phyloP scores from a whole-genome alignment of 1,140 invertebrate genomes.

The Cotesia typhae region DNA sequence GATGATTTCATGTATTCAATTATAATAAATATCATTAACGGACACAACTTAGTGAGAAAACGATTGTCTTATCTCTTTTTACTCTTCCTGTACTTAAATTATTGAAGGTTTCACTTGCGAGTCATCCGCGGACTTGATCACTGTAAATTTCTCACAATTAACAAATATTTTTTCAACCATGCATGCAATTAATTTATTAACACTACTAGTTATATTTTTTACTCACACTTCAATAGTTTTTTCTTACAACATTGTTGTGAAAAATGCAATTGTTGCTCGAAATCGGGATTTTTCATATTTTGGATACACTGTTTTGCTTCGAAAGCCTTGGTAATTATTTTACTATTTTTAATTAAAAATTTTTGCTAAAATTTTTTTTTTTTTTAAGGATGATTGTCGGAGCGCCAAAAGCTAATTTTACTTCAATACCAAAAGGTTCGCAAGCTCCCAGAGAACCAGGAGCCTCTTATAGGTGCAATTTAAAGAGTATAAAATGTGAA shows the following conservation, averaged over 20 bases:
- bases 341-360: background rate
- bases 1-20: background rate
- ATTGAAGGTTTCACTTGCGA: background rate
- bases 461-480: constrained; percentile 46
- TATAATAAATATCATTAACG: constrained; percentile 8
- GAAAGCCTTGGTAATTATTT: constrained; percentile 28
- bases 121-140: background rate
- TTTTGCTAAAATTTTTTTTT: constrained; percentile 4
- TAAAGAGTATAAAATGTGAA: constrained; percentile 15
- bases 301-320: constrained; percentile 49
- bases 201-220: constrained; percentile 25
- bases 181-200: constrained; percentile 1
- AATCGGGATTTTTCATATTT: constrained; percentile 43
- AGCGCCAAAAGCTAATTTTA: constrained; percentile 51
- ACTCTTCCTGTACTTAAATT: constrained; percentile 36
- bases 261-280: constrained; percentile 39
- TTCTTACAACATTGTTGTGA: constrained; percentile 47
- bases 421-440: constrained; percentile 4
- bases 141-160: background rate
- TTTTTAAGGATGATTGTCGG: constrained; percentile 48
- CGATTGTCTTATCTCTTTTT: constrained; percentile 33
- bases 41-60: background rate
- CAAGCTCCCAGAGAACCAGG: constrained; percentile 46
- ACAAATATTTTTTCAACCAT: constrained; percentile 9
- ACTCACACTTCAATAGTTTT: constrained; percentile 6